Evolutionary conservation across 2,797 vertebrate genomes (phyloP).

Genomic region (Hippopotamyrus pictus): DNA sequence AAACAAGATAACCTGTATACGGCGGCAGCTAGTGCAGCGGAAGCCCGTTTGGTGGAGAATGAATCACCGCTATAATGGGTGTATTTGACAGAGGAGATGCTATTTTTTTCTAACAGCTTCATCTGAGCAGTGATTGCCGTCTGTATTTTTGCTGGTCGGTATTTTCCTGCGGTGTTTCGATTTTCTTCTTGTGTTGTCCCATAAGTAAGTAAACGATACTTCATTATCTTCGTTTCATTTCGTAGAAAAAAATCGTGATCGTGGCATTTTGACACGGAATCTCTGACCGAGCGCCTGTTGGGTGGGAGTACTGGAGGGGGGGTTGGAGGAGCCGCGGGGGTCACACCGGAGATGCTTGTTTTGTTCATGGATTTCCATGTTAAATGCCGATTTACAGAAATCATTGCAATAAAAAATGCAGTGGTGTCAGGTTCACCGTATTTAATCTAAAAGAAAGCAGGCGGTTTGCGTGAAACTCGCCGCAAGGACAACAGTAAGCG

Average conservation of each 20-base stretch:
- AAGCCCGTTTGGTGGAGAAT: slow-evolving; percentile 39
- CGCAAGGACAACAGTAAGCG: background rate
- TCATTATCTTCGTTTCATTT: background rate
- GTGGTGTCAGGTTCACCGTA: background rate
- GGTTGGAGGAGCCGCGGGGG: background rate
- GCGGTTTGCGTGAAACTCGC: background rate
- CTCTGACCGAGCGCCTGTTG: background rate
- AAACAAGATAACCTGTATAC: slow-evolving; percentile 25
- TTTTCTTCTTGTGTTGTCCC: slow-evolving; percentile 36
- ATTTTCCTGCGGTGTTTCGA: slow-evolving; percentile 46
- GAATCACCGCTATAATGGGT: slow-evolving; percentile 59
- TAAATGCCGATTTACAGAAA: background rate
- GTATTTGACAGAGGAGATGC: slow-evolving; percentile 50
- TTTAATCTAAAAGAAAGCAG: background rate
- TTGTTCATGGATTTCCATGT: background rate
- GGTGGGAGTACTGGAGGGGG: background rate
- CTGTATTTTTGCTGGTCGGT: slow-evolving; percentile 41
- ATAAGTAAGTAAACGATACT: slow-evolving; percentile 52
- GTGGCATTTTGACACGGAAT: background rate
- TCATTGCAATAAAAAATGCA: background rate
- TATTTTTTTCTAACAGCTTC: slow-evolving; percentile 43
- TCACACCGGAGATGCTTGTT: slow-evolving; percentile 15
- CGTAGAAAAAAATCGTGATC: background rate
- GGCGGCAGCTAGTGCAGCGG: slow-evolving; percentile 25
- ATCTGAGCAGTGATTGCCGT: slow-evolving; percentile 50